Conservation (phyloP, 2,888 invertebrate species). For the Chaitophorus viminalis region DNA sequence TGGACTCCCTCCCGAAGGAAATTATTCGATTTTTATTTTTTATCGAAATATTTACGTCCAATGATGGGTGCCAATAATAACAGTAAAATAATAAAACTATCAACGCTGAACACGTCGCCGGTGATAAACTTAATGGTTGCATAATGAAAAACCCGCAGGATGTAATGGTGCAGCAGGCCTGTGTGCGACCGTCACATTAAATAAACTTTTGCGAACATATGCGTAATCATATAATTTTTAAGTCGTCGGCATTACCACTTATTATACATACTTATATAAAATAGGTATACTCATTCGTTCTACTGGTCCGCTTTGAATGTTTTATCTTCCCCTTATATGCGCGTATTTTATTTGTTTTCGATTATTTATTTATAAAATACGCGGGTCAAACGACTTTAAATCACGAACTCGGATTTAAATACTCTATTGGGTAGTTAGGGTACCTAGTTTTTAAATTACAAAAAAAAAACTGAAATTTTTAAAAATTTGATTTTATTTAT, state of each 20-base stretch:
- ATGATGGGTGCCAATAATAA: background rate
- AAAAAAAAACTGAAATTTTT: no score
- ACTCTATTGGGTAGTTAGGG: no score
- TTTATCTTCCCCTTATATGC: background rate
- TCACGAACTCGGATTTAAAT: no score
- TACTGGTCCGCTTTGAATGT: background rate
- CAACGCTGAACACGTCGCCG: background rate
- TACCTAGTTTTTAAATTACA: no score
- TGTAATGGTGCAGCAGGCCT: background rate
- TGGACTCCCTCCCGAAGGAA: background rate
- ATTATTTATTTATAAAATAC: no score
- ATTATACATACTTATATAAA: no score
- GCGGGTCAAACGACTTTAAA: no score
- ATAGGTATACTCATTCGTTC: background rate
- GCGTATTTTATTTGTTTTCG: background rate
- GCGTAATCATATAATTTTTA: conserved; percentile 29
- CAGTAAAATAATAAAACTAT: background rate
- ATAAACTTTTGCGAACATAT: conserved; percentile 34
- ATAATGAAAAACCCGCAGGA: background rate
- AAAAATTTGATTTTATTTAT: no score
- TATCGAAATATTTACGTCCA: conserved; percentile 13
- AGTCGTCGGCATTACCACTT: background rate
- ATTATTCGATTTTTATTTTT: background rate
- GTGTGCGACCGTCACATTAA: conserved; percentile 12
- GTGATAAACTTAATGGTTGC: background rate